Percentiles rank a stretch among this genome's conserved stretches.
Evolutionary conservation across 1,140 invertebrate species (phyloP).

Genomic region (Pygmarrhopalites habei): DNA sequence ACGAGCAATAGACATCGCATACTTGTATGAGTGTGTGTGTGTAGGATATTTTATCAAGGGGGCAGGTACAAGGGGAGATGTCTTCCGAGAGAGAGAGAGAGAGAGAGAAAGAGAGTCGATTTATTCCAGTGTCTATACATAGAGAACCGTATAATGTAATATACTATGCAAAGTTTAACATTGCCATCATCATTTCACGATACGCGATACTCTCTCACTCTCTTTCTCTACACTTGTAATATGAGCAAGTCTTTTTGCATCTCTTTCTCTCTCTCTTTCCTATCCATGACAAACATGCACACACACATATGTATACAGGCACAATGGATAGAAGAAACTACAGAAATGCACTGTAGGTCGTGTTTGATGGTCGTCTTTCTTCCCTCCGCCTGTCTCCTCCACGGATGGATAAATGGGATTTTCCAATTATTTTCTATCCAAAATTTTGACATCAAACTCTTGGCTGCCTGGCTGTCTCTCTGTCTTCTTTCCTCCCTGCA

Average conservation of each 20-base stretch:
- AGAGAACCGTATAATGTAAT: too few species aligned
- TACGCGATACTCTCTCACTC: too few species aligned
- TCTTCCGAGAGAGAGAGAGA: background rate
- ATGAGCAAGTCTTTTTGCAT: too few species aligned
- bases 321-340: background rate
- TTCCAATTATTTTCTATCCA: constrained; percentile 40
- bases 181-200: too few species aligned
- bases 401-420: constrained; percentile 37
- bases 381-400: constrained; percentile 17
- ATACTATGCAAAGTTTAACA: too few species aligned
- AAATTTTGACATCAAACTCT: constrained; percentile 38
- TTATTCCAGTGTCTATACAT: too few species aligned
- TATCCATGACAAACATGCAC: background rate
- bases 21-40: background rate
- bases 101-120: too few species aligned
- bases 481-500: constrained; percentile 11
- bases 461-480: constrained; percentile 30
- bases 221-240: too few species aligned
- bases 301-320: background rate
- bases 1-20: background rate
- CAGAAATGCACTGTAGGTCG: background rate
- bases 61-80: background rate
- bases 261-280: background rate
- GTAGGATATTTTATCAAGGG: too few species aligned
- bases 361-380: background rate